Conservation (phyloP, 2,888 invertebrate genomes). For the Therioaphis trifolii region DNA sequence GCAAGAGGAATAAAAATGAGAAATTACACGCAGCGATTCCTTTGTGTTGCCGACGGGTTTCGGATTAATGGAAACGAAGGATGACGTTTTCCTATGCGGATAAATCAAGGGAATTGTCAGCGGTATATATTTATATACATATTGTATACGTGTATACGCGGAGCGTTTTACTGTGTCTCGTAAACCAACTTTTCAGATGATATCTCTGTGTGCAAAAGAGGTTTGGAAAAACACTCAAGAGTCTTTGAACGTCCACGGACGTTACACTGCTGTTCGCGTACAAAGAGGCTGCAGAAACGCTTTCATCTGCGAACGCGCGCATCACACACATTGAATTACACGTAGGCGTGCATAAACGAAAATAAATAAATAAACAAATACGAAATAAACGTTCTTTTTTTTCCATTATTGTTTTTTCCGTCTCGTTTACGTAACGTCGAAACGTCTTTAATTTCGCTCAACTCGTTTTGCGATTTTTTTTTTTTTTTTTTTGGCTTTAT, state of each 20-base stretch:
- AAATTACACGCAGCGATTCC: background rate
- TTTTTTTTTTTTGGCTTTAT: background rate
- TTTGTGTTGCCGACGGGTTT: background rate
- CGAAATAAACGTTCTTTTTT: background rate
- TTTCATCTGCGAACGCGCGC: background rate
- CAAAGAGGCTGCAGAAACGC: background rate
- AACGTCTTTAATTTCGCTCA: constrained; percentile 6
- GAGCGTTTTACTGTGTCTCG: background rate
- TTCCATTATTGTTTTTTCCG: too few species aligned
- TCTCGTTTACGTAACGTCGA: background rate
- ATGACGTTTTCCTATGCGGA: background rate
- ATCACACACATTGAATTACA: too few species aligned
- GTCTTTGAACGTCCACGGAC: background rate
- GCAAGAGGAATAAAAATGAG: background rate
- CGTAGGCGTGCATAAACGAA: too few species aligned
- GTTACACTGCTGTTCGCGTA: background rate
- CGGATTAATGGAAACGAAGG: constrained; percentile 5
- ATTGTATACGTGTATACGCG: background rate
- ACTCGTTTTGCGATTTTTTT: background rate
- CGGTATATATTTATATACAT: background rate
- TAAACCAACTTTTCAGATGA: background rate
- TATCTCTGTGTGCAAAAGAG: background rate
- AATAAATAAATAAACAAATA: too few species aligned
- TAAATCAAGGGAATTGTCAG: background rate
- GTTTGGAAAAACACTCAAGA: background rate